Evolutionary conservation across 1,140 invertebrate genomes (phyloP).

Genomic region (Macrotrachela quadricornifera): DNA sequence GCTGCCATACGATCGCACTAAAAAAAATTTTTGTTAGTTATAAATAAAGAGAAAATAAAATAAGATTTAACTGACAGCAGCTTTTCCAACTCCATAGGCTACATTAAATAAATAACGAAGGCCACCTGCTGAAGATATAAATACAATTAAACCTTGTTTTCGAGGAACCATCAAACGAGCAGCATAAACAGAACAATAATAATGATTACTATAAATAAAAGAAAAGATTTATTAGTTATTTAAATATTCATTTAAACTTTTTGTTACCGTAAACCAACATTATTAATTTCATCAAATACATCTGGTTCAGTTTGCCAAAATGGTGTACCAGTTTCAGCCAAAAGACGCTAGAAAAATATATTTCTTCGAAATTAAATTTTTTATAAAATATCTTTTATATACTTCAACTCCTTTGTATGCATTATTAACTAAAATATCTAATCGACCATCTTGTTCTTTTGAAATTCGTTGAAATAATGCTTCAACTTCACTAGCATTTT

Average conservation of each 20-base stretch:
- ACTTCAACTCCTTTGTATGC: constrained; percentile 29
- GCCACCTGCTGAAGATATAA: constrained; percentile 32
- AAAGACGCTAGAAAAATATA: constrained; percentile 11
- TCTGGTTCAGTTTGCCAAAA: constrained; percentile 25
- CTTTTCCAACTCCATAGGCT: constrained; percentile 5
- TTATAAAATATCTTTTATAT: neutral
- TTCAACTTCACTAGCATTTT: constrained; percentile 26
- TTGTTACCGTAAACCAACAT: constrained; percentile 28
- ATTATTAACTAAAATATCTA: constrained; percentile 34
- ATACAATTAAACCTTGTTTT: constrained; percentile 29
- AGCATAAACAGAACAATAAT: constrained; percentile 29
- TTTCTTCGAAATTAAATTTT: neutral
- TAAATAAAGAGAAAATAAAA: no score
- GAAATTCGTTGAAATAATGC: constrained; percentile 28
- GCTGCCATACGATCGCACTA: constrained; percentile 28
- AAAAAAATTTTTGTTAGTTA: neutral
- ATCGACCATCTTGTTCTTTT: constrained; percentile 25
- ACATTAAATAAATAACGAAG: constrained; percentile 24
- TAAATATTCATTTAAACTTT: no score
- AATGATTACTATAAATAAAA: constrained; percentile 23
- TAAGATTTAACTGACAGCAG: neutral
- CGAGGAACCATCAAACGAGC: constrained; percentile 27
- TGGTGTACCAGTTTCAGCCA: constrained; percentile 14
- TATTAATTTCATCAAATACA: constrained; percentile 29
- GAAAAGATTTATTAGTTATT: neutral